Evolutionary conservation across 2,113 vertebrate species (phyloP), one percentile per base, ranked within the genome.

Genomic region (Proteles cristata): DNA sequence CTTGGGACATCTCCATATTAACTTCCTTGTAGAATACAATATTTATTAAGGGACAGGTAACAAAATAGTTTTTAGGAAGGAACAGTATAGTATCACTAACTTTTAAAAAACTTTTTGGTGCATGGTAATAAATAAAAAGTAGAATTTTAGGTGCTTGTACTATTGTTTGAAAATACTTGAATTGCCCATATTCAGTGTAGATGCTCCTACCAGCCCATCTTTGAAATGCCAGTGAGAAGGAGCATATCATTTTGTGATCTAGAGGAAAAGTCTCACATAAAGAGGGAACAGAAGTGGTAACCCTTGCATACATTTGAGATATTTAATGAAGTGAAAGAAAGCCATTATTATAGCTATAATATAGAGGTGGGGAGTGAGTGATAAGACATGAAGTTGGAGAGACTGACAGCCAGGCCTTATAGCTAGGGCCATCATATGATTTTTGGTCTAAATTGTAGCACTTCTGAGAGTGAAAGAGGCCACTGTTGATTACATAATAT

Each of bases 81-180:
- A 71, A 43, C 8, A 63, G 4, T 79, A 23, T 94, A 69, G 82
- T 95, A 58, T 83, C 17, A 90, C 7, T 90, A 83, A 66, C 23
- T 31, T 73, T 90, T 16, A 76, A 85, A 80, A 43, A 48, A 58
- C 19, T 84, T 33, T 61, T 35, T 80, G 26, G 19, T 69, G 48
- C n/a, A 23, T 85, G 35, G 26, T 33, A 8, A 71, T 63, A 79
- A 71, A 86, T 92, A 39, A 63, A 73, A 73, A 65, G 21, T 92
- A 71, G 73, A 39, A 12, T 90, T 85, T 79, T 21, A 28, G 17
- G 58, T 90, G 65, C 12, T 79, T 95, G 79, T 84, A 88, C 88
- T 89, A 35, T 63, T 94, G 69, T 88, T 84, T 73, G 80, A 80
- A 61, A 94, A 61, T 63, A 83, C 17, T 93, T 73, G 68, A 86